Percentiles rank a stretch among this genome's conserved stretches.
These are phyloP conservation scores for Potamarius usumacintae DNA, from an alignment of 2,113 vertebrate species.

Conservation along the genomic window DNA sequence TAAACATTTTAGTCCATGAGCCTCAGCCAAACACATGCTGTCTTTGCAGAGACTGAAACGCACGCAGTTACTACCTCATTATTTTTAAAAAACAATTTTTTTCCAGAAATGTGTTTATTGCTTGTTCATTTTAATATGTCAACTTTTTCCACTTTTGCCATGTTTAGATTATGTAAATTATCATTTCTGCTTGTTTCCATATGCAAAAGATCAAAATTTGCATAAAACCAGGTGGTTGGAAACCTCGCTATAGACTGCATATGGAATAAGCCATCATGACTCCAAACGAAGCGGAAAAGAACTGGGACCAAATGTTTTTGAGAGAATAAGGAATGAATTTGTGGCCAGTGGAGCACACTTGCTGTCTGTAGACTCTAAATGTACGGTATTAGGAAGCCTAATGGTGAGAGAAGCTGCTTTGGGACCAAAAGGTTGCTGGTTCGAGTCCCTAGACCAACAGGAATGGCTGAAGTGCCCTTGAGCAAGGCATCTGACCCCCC, in stretches of 20 bases:
- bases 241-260: background rate
- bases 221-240: slow-evolving; percentile 4
- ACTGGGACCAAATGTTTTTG: background rate
- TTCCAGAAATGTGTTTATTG: background rate
- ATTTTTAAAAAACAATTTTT: background rate
- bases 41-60: background rate
- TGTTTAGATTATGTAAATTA: background rate
- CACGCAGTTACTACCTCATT: background rate
- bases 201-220: background rate
- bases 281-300: background rate
- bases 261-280: background rate
- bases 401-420: too few species aligned
- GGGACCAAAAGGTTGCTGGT: too few species aligned
- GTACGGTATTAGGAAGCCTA: too few species aligned
- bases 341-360: background rate
- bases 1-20: background rate
- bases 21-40: background rate
- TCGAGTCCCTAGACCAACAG: too few species aligned
- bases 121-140: background rate
- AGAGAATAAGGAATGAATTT: background rate
- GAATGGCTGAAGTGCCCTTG: too few species aligned
- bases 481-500: too few species aligned
- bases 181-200: background rate
- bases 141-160: background rate
- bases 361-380: background rate